Percentiles rank a stretch among this genome's conserved stretches.
Evolutionary conservation across 2,888 invertebrate species (phyloP).

Genomic region (Tholera decimalis): DNA sequence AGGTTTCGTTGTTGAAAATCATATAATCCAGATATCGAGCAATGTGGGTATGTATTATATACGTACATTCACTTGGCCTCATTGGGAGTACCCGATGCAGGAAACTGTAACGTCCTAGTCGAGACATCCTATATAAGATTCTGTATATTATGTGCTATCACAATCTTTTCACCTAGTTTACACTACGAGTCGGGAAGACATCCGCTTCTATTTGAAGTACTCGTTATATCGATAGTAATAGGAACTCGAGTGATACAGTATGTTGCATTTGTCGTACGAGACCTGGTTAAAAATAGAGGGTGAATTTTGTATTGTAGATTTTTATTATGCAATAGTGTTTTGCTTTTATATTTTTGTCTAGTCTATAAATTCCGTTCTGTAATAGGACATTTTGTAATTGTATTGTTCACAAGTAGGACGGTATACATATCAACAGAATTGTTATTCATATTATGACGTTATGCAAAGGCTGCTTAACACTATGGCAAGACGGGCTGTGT

Average conservation of each 20-base stretch:
- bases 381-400: no score
- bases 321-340: neutral
- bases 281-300: neutral
- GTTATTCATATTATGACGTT: no score
- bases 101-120: neutral
- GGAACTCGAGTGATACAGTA: constrained; percentile 13
- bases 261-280: constrained; percentile 14
- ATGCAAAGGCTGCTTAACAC: no score
- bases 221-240: constrained; percentile 33
- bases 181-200: constrained; percentile 15
- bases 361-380: no score
- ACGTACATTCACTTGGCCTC: neutral
- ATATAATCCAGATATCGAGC: no score
- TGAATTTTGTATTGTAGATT: neutral
- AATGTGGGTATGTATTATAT: no score
- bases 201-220: constrained; percentile 26
- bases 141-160: neutral
- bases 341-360: neutral
- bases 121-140: neutral
- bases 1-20: no score
- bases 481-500: no score
- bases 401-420: no score
- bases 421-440: no score
- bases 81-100: neutral
- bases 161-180: constrained; percentile 24